phyloP scores from a whole-genome alignment of 2,888 invertebrate genomes.

The Clusia tigrina region DNA sequence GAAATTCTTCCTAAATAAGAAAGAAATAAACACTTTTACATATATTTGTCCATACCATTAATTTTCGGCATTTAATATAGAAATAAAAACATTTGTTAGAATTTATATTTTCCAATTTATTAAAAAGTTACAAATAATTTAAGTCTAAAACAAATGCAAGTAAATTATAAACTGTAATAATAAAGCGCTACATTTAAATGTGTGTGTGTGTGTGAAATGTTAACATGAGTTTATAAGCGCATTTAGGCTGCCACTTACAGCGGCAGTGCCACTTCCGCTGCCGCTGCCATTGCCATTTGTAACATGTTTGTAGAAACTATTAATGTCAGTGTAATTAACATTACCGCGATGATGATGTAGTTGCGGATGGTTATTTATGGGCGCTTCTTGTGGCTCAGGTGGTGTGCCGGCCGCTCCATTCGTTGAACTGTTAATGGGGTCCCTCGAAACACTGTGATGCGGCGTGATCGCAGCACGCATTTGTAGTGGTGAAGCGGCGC shows the following conservation, averaged over 20 bases:
- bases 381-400: constrained; percentile 26
- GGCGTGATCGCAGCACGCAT: constrained; percentile 2
- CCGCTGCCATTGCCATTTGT: no score
- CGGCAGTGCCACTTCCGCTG: constrained; percentile 7
- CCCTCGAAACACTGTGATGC: constrained; percentile 25
- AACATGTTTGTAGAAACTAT: constrained; percentile 30
- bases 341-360: constrained; percentile 11
- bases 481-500: constrained; percentile 11
- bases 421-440: constrained; percentile 19
- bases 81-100: no score
- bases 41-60: no score
- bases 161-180: constrained; percentile 34
- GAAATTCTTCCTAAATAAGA: no score
- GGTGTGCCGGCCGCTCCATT: constrained; percentile 28
- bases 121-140: no score
- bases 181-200: constrained; percentile 28
- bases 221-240: constrained; percentile 57
- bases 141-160: no score
- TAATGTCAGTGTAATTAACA: constrained; percentile 33
- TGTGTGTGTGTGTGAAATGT: no score
- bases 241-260: constrained; percentile 29
- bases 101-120: no score
- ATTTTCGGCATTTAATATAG: no score
- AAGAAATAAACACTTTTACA: no score
- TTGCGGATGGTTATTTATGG: constrained; percentile 11